These are phyloP conservation scores for Melopsittacus undulatus DNA, from an alignment of 2,797 vertebrate genomes.

Conservation along the genomic window DNA sequence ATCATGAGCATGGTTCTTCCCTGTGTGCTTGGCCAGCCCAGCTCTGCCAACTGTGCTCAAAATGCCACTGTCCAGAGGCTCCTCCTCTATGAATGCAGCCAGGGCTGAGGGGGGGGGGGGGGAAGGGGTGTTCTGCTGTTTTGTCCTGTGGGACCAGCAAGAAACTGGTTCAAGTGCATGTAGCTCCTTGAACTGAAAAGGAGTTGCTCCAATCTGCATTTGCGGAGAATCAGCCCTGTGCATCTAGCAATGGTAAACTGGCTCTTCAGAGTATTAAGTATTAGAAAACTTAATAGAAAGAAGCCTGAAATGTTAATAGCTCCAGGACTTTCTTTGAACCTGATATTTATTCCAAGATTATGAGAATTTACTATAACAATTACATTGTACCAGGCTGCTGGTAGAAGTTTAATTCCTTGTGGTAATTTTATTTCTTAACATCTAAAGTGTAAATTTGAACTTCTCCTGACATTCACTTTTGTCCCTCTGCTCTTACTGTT, in stretches of 20 bases:
- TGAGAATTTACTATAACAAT: not conserved
- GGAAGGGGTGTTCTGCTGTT: not conserved
- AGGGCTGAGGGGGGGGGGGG: fast-evolving
- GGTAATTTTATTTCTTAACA: not conserved
- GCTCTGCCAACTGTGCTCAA: not conserved
- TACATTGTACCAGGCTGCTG: not conserved
- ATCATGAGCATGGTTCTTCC: not conserved
- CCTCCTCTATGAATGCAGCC: not conserved
- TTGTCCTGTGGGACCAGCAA: not conserved
- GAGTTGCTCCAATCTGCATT: not conserved
- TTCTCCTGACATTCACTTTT: not conserved
- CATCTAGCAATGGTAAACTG: not conserved
- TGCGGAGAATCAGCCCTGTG: not conserved
- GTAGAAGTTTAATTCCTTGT: not conserved
- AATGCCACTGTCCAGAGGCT: not conserved
- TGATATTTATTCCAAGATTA: not conserved
- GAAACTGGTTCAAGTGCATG: not conserved
- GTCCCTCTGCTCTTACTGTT: not conserved
- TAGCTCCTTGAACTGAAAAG: not conserved
- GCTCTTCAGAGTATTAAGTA: not conserved
- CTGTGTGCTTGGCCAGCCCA: not conserved
- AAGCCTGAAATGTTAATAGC: not conserved
- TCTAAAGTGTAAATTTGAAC: not conserved
- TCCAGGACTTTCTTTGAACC: not conserved
- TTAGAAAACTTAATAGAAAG: not conserved